Base-by-base conservation (phyloP, 2,113 vertebrate genomes). In the Leucopsar rothschildi region DNA sequence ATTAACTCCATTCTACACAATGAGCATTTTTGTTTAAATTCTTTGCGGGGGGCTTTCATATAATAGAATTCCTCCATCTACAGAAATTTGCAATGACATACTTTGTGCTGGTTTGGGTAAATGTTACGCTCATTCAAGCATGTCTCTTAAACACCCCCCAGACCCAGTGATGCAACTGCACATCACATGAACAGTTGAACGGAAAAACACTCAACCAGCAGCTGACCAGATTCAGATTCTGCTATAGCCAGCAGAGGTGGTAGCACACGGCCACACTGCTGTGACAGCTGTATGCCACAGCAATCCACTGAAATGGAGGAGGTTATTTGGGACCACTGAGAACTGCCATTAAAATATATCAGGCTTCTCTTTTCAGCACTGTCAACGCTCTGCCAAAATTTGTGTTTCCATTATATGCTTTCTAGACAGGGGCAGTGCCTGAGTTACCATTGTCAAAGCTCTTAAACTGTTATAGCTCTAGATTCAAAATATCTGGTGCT, bases 131-230 rank as follows among this genome's bases (percentile, higher is more conserved):
- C 27, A 40, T 60, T 77, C 47, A 72, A 80, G 28, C 11, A 50
- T 0, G 0, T 19, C 53, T 59, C 31, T 68, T 72, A 40, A 82
- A 50, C 25, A 49, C 5, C n/a, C 29, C n/a, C 35, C 49, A 24
- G 17, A 73, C 63, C 70, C 64, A 70, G 16, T 33, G 37, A 39
- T n/a, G 44, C 19, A 64, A 33, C 29, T 13, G 49, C 50, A 57
- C 9, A 3, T 21, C 53, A n/a, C 50, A 27, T 3, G 25, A 71
- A 49, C 0, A 1, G 25, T 0, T 49, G 42, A 82, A 82, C 85
- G 39, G 37, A 40, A 60, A 78, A 78, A 18, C 5, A 12, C 29
- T 29, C 19, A 52, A 6, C 15, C 27, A 2, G 50, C 22, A 60
- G 68, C 49, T 84, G 39, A 57, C 20, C 49, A 42, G 40, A 24